Conservation (phyloP, 2,113 vertebrate genomes). For the Alectura lathami region DNA sequence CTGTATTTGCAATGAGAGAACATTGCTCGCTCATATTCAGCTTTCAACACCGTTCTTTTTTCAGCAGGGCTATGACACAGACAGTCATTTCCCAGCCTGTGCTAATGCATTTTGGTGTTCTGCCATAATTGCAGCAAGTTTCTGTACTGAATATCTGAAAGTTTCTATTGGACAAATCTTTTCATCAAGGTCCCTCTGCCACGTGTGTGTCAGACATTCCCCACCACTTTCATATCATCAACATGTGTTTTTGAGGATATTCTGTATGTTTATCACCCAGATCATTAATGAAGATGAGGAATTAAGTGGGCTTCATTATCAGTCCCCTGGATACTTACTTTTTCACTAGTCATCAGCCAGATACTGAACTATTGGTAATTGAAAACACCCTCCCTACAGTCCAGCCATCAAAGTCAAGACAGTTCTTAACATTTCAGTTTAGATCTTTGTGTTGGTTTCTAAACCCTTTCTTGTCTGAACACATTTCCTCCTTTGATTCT, state of each 20-base stretch:
- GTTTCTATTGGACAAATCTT: background rate
- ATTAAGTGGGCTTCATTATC: background rate
- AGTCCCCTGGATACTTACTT: background rate
- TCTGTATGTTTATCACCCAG: background rate
- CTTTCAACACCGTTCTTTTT: background rate
- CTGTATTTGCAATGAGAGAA: background rate
- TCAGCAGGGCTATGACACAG: background rate
- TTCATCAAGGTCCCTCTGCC: background rate
- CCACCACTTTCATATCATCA: background rate
- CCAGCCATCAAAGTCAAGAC: background rate
- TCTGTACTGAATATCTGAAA: background rate
- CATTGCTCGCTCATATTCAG: background rate
- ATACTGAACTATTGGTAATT: background rate
- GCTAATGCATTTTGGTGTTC: background rate
- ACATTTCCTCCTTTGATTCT: background rate
- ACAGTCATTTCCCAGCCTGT: background rate
- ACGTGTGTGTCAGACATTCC: background rate
- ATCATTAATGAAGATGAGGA: background rate
- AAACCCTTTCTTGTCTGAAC: background rate
- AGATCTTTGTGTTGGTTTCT: background rate
- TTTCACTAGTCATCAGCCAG: background rate
- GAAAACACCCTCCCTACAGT: background rate
- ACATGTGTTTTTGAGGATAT: background rate
- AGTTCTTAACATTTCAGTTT: background rate
- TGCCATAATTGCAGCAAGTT: background rate